Conservation (phyloP, 2,797 vertebrate genomes). For the Neosilurus hyrtlii region DNA sequence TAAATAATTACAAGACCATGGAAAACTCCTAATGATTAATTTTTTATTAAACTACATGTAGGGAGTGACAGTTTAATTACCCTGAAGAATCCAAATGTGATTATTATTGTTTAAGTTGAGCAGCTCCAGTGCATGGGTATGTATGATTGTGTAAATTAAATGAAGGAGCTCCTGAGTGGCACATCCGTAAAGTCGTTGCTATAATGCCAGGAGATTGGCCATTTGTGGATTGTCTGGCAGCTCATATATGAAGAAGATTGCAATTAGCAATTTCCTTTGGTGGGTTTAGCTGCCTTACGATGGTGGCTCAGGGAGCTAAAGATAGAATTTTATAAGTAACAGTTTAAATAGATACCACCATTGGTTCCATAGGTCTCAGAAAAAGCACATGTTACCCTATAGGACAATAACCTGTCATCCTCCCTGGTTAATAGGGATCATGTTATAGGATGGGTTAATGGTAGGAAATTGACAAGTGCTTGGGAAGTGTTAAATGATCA, state of each 20-base stretch:
- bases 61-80: conserved; percentile 7
- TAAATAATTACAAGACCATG: conserved; percentile 43
- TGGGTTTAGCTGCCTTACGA: neutral
- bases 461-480: neutral
- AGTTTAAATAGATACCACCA: neutral
- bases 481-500: neutral
- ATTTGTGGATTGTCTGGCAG: neutral
- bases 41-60: conserved; percentile 51
- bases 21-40: conserved; percentile 43
- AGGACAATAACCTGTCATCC: neutral
- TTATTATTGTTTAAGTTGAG: conserved; percentile 12
- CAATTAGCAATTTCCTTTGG: neutral
- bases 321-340: neutral
- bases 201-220: neutral
- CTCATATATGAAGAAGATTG: neutral
- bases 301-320: neutral
- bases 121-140: neutral
- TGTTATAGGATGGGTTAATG: neutral
- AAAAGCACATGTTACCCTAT: neutral
- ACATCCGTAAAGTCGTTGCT: neutral
- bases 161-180: neutral
- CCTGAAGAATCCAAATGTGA: conserved; percentile 17
- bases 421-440: neutral
- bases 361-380: neutral
- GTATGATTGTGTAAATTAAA: conserved; percentile 17